Base-by-base conservation (phyloP, 1,140 invertebrate species). In the Drosophila lacertosa region DNA sequence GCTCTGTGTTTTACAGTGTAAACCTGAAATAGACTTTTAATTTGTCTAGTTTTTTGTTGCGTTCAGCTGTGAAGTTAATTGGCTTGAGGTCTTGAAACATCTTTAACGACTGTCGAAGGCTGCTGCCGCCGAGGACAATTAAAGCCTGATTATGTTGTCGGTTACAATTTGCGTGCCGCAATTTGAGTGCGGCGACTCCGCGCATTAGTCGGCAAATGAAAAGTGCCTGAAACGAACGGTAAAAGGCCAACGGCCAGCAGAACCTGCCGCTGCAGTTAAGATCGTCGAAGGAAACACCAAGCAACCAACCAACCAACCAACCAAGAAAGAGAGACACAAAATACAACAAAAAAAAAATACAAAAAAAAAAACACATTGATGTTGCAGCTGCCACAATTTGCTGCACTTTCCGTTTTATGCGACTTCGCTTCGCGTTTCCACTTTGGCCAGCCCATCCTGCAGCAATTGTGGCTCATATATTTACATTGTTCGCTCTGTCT, bases 341-440 rank as follows among this genome's bases (percentile, higher is more conserved):
- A n/a, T n/a, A n/a, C n/a, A n/a, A n/a, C n/a, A 33, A 29, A 76
- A 44, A 59, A 50, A 24, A 51, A 45, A 62, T 20, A 33, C 32
- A 44, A 60, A 24, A 45, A 58, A 53, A 53, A 68, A 70, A 82
- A 71, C 81, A 78, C 69, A 69, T 82, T 66, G 77, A 77, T 86
- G 74, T 88, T 88, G 82, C 82, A 88, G 82, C 82, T 88, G 82
- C 82, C 78, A 88, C 82, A 88, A 89, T 88, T 88, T 89, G 82
- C 78, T 89, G 82, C 83, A 88, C 82, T 88, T 88, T 88, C 78
- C 83, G 82, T 88, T 88, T 88, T 88, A 82, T 86, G 81, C 81
- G 82, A 88, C 73, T 84, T 67, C 72, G 82, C 74, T 81, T 80
- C 79, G 78, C 78, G 78, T 77, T 77, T 73, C 78, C 79, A 79